Base-by-base conservation (phyloP, 2,113 vertebrate species). In the Mesembrinibis cayennensis region DNA sequence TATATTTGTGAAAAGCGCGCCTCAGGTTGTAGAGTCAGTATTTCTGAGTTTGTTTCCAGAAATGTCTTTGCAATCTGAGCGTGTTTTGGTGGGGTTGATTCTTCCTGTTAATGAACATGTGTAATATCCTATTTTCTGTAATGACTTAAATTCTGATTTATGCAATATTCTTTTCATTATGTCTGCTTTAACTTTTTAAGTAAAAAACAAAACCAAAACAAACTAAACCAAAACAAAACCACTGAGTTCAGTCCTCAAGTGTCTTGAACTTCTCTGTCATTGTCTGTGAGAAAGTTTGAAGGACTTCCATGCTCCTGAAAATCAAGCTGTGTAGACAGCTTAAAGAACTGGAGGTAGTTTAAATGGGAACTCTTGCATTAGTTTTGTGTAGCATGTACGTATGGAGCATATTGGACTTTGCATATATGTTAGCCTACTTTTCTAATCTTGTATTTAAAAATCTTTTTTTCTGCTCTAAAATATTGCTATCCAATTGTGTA, bases 171-270 rank as follows among this genome's bases (percentile, higher is more conserved):
- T 56, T 87, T 44, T 67, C 11, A 11, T 29, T 45, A 23, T 50
- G 12, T 49, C 16, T 69, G 10, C 36, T 69, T 89, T 77, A 86
- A 61, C 8, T 67, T 79, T 36, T 73, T 4, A 79, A 82, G 56
- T 13, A 38, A 83, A 69, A 50, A 34, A 36, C 16, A 47, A 19
- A 55, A 14, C 3, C 55, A 34, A 42, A 19, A 9, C 45, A 47
- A 47, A 47, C 45, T 42, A 47, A 47, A 47, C 6, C 7, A 74
- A 72, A 89, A 1, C 4, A 55, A 56, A 52, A 4, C 11, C 12
- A 10, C 0, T 40, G 9, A 47, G 13, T 87, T 82, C 49, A 76
- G 18, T 44, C 13, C 5, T 90, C 0, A 3, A 0, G 0, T 49
- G 7, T 52, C 19, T 52, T 45, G 21, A 77, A 34, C 23, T 40